Conservation (phyloP, 23 tunicate species). For the Ascidia mentula region DNA sequence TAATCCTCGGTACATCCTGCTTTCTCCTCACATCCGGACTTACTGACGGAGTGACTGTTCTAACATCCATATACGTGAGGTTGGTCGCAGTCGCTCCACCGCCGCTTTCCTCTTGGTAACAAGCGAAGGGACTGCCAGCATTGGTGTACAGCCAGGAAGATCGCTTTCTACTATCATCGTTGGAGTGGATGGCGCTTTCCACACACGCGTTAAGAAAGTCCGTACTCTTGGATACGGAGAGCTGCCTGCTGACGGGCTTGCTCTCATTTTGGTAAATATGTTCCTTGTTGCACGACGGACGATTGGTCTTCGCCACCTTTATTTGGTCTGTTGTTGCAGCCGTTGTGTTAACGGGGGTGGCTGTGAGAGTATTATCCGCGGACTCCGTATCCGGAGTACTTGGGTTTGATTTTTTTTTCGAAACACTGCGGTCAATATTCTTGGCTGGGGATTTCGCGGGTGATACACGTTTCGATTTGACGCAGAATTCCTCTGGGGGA, state of each 20-base stretch:
- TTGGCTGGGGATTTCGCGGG: not conserved
- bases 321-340: no score
- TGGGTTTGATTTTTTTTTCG: not conserved
- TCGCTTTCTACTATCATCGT: not conserved
- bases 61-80: not conserved
- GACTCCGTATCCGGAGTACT: not conserved
- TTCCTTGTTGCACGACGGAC: not conserved
- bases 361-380: not conserved
- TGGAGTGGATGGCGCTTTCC: not conserved
- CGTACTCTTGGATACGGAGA: not conserved
- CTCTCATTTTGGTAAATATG: not conserved
- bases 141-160: constrained; percentile 1
- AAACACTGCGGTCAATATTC: not conserved
- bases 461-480: not conserved
- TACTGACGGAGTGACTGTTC: not conserved
- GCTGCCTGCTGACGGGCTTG: not conserved
- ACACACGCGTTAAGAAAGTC: not conserved
- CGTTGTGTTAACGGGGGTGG: not conserved
- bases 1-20: constrained; percentile 17
- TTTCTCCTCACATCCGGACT: not conserved
- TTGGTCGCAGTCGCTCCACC: not conserved
- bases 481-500: constrained; percentile 11
- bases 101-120: not conserved
- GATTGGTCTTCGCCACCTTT: not conserved
- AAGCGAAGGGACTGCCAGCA: not conserved